These are phyloP conservation scores for Hyposmocoma kahamanoa DNA, from an alignment of 1,140 invertebrate species.

Conservation along the genomic window DNA sequence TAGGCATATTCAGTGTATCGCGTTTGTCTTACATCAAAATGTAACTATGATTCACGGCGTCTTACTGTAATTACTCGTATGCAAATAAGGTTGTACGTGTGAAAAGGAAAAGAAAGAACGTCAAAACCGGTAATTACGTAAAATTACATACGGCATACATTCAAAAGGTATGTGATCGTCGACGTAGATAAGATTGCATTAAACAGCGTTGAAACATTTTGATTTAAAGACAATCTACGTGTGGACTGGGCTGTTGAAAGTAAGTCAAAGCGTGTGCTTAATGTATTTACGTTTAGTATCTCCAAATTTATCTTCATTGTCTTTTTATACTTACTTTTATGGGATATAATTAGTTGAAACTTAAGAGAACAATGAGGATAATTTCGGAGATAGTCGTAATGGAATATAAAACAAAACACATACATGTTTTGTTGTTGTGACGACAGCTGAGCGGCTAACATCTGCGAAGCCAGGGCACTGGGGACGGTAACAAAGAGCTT, in stretches of 20 bases:
- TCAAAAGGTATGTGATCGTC: constrained; percentile 58
- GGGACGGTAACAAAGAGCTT: constrained; percentile 76
- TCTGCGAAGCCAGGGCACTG: constrained; percentile 96
- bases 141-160: constrained; percentile 65
- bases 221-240: constrained; percentile 68
- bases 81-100: constrained; percentile 66
- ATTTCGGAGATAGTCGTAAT: constrained; percentile 44
- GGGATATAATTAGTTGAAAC: not conserved
- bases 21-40: constrained; percentile 64
- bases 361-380: constrained; percentile 29
- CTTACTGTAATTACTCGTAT: constrained; percentile 60
- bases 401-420: constrained; percentile 76
- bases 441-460: constrained; percentile 92
- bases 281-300: constrained; percentile 54
- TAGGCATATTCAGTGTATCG: constrained; percentile 31
- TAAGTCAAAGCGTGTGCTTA: constrained; percentile 64
- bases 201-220: constrained; percentile 70
- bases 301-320: constrained; percentile 47
- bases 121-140: constrained; percentile 65
- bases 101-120: constrained; percentile 66
- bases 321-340: not conserved
- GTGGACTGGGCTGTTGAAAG: constrained; percentile 32
- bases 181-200: constrained; percentile 66
- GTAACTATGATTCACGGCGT: constrained; percentile 54
- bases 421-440: constrained; percentile 93